These are phyloP conservation scores for Odontocerum albicorne DNA, from an alignment of 2,888 invertebrate species.

Conservation along the genomic window DNA sequence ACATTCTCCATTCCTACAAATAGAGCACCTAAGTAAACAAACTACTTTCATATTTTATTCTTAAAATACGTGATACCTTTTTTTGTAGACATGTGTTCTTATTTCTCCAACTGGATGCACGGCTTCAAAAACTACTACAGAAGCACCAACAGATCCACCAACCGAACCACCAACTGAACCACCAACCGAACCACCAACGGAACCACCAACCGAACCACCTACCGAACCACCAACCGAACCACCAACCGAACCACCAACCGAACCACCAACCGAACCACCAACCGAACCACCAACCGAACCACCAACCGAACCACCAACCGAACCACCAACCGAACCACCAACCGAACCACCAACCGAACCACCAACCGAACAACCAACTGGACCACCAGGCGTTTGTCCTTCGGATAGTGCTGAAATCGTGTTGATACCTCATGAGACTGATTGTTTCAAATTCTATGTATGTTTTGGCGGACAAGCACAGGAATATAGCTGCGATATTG, in stretches of 20 bases:
- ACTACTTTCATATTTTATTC: too few species aligned
- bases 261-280: constrained; percentile 3
- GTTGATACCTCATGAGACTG: constrained; percentile 1
- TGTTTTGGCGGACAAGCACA: constrained; percentile 13
- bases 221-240: constrained; percentile 20
- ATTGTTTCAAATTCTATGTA: constrained; percentile 7
- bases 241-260: constrained; percentile 18
- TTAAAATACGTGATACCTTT: not conserved
- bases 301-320: constrained; percentile 12
- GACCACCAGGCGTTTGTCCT: constrained; percentile 9
- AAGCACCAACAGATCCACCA: constrained; percentile 2
- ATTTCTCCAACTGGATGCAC: constrained; percentile 5
- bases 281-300: constrained; percentile 13
- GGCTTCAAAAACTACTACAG: not conserved
- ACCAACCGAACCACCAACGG: constrained; percentile 15
- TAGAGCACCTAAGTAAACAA: too few species aligned
- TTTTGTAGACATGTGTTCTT: constrained; percentile 4
- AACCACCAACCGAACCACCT: constrained; percentile 18
- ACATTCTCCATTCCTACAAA: not conserved
- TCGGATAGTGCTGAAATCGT: not conserved
- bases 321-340: constrained; percentile 4
- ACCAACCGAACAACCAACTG: constrained; percentile 2
- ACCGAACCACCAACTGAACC: constrained; percentile 10
- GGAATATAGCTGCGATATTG: constrained; percentile 13
- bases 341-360: constrained; percentile 9